A percentile compares a stretch with the other conserved stretches of the same genome.
phyloP scores from a whole-genome alignment of 2,888 invertebrate genomes.

The Pseudococcus longispinus region DNA sequence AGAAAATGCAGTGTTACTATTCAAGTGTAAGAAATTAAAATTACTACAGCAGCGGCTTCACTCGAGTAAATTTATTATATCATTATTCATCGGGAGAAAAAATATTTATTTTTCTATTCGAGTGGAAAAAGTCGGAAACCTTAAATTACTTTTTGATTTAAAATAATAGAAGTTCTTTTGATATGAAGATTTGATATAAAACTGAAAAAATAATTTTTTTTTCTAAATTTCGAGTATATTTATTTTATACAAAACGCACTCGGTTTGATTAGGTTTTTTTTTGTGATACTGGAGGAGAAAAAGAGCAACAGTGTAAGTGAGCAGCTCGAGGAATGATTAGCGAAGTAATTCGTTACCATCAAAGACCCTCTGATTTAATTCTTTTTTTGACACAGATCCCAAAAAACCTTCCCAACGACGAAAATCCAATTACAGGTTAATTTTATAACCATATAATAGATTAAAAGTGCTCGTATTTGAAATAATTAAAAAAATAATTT shows the following conservation, averaged over 20 bases:
- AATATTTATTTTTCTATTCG: constrained; percentile 9
- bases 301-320: background rate
- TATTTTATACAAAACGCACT: background rate
- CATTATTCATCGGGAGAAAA: background rate
- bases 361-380: background rate
- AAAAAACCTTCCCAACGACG: background rate
- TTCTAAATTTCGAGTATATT: background rate
- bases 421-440: background rate
- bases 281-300: background rate
- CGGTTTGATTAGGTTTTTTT: background rate
- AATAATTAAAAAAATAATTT: background rate
- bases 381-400: background rate
- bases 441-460: background rate
- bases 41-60: background rate
- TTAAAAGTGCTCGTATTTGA: background rate
- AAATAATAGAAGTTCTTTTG: constrained; percentile 4
- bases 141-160: constrained; percentile 24
- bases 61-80: background rate
- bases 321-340: background rate
- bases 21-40: constrained; percentile 28
- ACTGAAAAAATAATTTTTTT: background rate
- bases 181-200: background rate
- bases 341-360: background rate
- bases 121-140: background rate
- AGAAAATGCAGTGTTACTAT: background rate